Percentiles rank a stretch among this genome's conserved stretches.
Conservation (phyloP, 2,797 vertebrate species). For the Sebastes diploproa region DNA sequence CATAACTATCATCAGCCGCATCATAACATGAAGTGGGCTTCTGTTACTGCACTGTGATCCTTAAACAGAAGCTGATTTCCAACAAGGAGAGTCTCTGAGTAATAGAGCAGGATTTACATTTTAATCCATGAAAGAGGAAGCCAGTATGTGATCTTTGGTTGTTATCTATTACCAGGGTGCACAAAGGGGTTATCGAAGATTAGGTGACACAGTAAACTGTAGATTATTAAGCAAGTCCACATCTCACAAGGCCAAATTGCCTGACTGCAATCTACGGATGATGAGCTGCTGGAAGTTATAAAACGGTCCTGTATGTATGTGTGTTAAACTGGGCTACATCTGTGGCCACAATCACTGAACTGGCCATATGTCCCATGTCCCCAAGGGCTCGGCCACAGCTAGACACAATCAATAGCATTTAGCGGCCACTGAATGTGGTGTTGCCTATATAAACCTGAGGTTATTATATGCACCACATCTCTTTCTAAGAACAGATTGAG, state of each 20-base stretch:
- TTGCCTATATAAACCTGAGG: conserved; percentile 29
- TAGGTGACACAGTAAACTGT: conserved; percentile 31
- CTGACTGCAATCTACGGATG: neutral
- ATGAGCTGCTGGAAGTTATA: conserved; percentile 20
- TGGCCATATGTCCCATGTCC: conserved; percentile 53
- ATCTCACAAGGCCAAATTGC: conserved; percentile 19
- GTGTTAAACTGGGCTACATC: conserved; percentile 48
- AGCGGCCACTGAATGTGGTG: conserved; percentile 19
- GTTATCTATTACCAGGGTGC: conserved; percentile 40
- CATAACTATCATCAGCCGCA: neutral
- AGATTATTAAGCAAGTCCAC: conserved; percentile 36
- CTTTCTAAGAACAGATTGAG: conserved; percentile 16
- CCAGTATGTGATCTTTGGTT: conserved; percentile 30
- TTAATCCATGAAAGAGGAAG: conserved; percentile 52
- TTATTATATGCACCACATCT: conserved; percentile 18
- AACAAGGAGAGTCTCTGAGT: conserved; percentile 6
- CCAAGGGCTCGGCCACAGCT: conserved; percentile 34
- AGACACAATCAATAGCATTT: conserved; percentile 65
- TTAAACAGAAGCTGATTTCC: conserved; percentile 26
- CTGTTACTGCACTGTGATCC: neutral
- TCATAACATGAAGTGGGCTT: neutral
- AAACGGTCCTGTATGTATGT: conserved; percentile 28
- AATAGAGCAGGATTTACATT: conserved; percentile 55
- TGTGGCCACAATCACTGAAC: conserved; percentile 39
- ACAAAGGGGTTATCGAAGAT: conserved; percentile 39